Evolutionary conservation across 1,140 invertebrate species (phyloP), one percentile per base, ranked within the genome.

Genomic region (Druon quercuslanigerum): DNA sequence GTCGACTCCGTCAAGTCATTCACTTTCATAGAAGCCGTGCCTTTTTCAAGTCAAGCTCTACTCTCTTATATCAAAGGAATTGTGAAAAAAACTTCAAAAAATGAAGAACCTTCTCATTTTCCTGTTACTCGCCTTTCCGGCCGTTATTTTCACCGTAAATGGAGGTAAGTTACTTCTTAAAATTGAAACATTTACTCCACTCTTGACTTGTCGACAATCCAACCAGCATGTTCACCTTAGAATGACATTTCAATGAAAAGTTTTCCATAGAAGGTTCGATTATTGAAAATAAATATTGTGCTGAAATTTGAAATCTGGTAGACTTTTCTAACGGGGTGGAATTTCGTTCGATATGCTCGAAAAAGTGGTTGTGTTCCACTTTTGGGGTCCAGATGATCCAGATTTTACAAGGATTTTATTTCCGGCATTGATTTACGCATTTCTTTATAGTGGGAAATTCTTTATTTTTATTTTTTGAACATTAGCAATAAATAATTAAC

Each of bases 101-200:
- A 94, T 94, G 94, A 93, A 89, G 85, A 91, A 91, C 79, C 90
- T 93, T 60, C 88, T 92, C 78, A 85, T 94, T 79, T 87, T 95
- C 50, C 82, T 92, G 72, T 84, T 94, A 19, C 78, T 94, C 72
- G 88, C 93, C 52, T 79, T 94, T 74, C 93, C 93, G 82, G 89
- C 92, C 33, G 89, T 94, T 66, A 91, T 94, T 56, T 91, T 93
- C 74, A 92, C 91, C n/a, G 89, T 92, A 16, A 91, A 91, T 78
- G 88, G 87, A 86, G 93, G 94, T 94, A 93, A 88, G 72, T 72
- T 11, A 40, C 40, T 46, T 46, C 5, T 54, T 66, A 6, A 66
- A 66, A 76, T 5, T 51, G 7, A 50, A 51, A 76, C 76, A 16
- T 0, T 46, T 25, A 14, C 17, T 54, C 25, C 33, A 51, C 33